Evolutionary conservation across 2,888 invertebrate species (phyloP), one percentile per base, ranked within the genome.

Genomic region (Volucella inanis): DNA sequence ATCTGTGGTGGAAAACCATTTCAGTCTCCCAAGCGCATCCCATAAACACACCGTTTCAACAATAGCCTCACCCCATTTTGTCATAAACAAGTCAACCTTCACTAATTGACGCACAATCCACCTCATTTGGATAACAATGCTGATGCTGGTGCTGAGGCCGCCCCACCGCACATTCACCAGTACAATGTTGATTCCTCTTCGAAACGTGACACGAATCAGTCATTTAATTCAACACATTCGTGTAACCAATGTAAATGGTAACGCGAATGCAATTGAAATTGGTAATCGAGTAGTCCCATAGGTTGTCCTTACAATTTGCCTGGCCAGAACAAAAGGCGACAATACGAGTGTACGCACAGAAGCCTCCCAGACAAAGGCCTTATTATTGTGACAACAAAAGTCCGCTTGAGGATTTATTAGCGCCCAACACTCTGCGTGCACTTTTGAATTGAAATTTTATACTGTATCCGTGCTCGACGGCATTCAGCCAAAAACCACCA

Each of bases 201-300:
- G 38, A 41, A 55, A 84, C 84, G 84, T 84, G 84, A 84, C 84
- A 70, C 65, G 84, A 80, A 84, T 84, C 70, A n/a, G n/a, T 75
- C 71, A 84, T 70, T 61, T 43, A 45, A 57, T 70, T 39, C 45
- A 22, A 22, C 22, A 14, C 50, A 43, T 18, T 61, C 67, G 43
- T 84, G 84, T 80, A 67, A 75, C 75, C 75, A 80, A 84, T 84
- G 80, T 84, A 80, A 84, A 80, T 84, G 84, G 80, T 84, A 84
- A 79, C 84, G 75, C 59, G 64, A 65, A 47, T 71, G 65, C 80
- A 71, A 84, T 80, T 75, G 79, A 70, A 79, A 80, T 22, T 79
- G 64, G 75, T 75, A 84, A 84, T 84, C 74, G 83, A 68, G 70
- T 79, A 22, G 22, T 22, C 3, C 22, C 22, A 22, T 22, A 4